These are phyloP conservation scores for rat (Rattus norvegicus) DNA, from an alignment of 2,113 vertebrate species.

Conservation along the genomic window GRCr8 NC_086022.1:138644001-138644500, in stretches of 20 bases:
- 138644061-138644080: background rate
- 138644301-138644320: background rate
- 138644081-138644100: background rate
- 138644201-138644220: background rate
- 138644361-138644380: background rate
- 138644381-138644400: background rate
- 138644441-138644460: constrained; percentile 52
- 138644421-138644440: constrained; percentile 50
- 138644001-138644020: background rate
- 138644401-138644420: constrained; percentile 6
- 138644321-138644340: background rate
- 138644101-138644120: background rate
- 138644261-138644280: background rate
- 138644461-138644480: constrained; percentile 34
- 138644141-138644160: background rate
- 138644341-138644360: background rate
- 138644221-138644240: background rate
- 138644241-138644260: background rate
- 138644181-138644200: background rate
- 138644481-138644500: constrained; percentile 1
- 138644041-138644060: background rate
- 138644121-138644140: background rate
- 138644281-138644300: background rate
- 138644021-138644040: background rate
- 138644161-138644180: too few relatives aligned